These are phyloP conservation scores for Rutilus rutilus DNA, from an alignment of 2,113 vertebrate species.

Conservation along the genomic window DNA sequence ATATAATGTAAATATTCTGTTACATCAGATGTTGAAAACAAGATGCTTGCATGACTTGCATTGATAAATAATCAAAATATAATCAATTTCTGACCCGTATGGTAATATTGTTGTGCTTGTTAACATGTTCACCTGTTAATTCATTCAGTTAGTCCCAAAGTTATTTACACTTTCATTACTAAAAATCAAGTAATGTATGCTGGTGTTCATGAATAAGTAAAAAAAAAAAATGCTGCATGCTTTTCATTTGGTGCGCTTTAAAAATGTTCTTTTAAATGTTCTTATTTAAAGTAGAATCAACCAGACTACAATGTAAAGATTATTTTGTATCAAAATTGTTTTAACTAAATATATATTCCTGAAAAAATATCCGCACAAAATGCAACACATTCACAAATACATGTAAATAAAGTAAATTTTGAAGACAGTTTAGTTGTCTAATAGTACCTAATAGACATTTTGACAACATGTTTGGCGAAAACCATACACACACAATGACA, in stretches of 20 bases:
- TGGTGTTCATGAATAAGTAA: background rate
- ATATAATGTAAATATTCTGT: background rate
- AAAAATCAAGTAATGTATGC: background rate
- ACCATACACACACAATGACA: slow-evolving; percentile 5
- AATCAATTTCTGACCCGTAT: background rate
- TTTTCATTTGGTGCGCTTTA: background rate
- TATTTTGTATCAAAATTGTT: background rate
- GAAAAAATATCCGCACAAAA: background rate
- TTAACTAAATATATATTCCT: background rate
- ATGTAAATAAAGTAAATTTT: background rate
- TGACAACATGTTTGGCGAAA: slow-evolving; percentile 7
- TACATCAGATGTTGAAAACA: background rate
- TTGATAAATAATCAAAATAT: slow-evolving; percentile 1
- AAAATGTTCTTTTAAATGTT: background rate
- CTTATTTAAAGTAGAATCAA: background rate
- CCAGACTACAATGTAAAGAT: background rate
- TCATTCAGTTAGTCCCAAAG: background rate
- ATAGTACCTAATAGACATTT: slow-evolving; percentile 43
- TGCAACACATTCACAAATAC: background rate
- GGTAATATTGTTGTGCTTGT: background rate
- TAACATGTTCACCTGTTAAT: background rate
- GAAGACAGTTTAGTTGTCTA: background rate
- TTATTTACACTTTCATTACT: background rate
- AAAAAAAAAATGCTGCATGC: background rate
- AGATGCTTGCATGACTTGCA: background rate